Percentiles rank a stretch among this genome's conserved stretches.
Evolutionary conservation across 2,888 invertebrate species (phyloP).

Genomic region (Standfussiana lucernea): DNA sequence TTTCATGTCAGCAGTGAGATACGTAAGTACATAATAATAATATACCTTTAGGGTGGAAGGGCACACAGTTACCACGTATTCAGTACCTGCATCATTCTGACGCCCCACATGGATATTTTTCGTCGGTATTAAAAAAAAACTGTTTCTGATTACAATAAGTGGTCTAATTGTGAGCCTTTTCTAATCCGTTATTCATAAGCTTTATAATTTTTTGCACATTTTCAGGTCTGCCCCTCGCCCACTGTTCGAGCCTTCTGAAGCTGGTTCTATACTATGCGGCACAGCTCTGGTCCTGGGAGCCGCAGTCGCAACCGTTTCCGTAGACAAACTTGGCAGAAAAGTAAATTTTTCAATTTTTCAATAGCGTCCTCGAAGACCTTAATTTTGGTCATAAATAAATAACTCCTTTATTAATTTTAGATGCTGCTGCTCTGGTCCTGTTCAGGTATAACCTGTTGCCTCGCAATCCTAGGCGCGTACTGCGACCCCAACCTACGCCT

Average conservation of each 20-base stretch:
- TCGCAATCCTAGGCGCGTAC: conserved; percentile 84
- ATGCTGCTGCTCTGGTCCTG: conserved; percentile 86
- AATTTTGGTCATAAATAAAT: neutral
- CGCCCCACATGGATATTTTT: too few relatives aligned
- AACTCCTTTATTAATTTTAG: conserved; percentile 71
- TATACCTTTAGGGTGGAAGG: too few relatives aligned
- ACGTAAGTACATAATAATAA: too few relatives aligned
- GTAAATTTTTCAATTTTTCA: conserved; percentile 65
- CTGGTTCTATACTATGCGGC: conserved; percentile 85
- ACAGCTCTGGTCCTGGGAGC: conserved; percentile 85
- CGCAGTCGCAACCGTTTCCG: conserved; percentile 82
- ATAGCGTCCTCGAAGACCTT: too few relatives aligned
- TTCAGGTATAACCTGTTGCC: conserved; percentile 85
- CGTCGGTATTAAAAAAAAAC: too few relatives aligned
- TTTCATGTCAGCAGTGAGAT: too few relatives aligned
- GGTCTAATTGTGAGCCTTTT: neutral
- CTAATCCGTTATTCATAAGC: neutral
- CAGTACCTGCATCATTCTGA: too few relatives aligned
- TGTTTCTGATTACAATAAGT: too few relatives aligned
- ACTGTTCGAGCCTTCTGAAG: conserved; percentile 81
- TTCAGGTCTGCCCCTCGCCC: conserved; percentile 79
- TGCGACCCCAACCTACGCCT: conserved; percentile 85
- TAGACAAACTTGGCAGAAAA: conserved; percentile 86
- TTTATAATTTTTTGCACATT: neutral
- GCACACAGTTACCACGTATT: too few relatives aligned